Evolutionary conservation across 1,140 invertebrate genomes (phyloP).

Genomic region (Formica selysi): DNA sequence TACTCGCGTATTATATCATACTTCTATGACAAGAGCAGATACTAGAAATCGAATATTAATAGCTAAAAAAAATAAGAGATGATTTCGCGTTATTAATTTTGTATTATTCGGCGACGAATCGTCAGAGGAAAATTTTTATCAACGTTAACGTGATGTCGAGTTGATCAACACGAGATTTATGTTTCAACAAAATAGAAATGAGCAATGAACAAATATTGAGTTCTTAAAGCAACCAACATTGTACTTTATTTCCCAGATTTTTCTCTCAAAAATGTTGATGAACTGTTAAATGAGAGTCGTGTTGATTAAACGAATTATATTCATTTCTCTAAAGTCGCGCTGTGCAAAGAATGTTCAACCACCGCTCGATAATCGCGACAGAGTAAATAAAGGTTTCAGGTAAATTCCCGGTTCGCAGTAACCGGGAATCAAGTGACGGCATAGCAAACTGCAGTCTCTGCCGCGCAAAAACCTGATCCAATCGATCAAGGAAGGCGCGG

Average conservation of each 20-base stretch:
- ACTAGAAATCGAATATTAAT: not conserved
- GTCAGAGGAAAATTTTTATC: not conserved
- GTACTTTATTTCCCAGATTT: slow-evolving; percentile 31
- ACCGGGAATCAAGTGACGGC: slow-evolving; percentile 6
- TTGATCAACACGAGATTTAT: slow-evolving; percentile 65
- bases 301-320: slow-evolving; percentile 35
- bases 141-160: slow-evolving; percentile 61
- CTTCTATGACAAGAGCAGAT: not conserved
- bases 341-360: not conserved
- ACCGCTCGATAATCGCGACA: not conserved
- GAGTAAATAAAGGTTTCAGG: slow-evolving; percentile 4
- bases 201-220: slow-evolving; percentile 58
- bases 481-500: slow-evolving; percentile 1
- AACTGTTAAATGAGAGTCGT: not conserved
- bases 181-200: slow-evolving; percentile 29
- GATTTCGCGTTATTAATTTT: not conserved
- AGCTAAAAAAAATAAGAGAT: not conserved
- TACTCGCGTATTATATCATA: not conserved
- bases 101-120: slow-evolving; percentile 3
- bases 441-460: not conserved
- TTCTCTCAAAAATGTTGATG: not conserved
- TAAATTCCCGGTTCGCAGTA: not conserved
- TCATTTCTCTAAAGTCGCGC: not conserved
- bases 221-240: slow-evolving; percentile 58
- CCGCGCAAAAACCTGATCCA: slow-evolving; percentile 6